A percentile compares a stretch with the other conserved stretches of the same genome.
Conservation (phyloP, 1,140 invertebrate genomes). For the Potamilus streckersoni region DNA sequence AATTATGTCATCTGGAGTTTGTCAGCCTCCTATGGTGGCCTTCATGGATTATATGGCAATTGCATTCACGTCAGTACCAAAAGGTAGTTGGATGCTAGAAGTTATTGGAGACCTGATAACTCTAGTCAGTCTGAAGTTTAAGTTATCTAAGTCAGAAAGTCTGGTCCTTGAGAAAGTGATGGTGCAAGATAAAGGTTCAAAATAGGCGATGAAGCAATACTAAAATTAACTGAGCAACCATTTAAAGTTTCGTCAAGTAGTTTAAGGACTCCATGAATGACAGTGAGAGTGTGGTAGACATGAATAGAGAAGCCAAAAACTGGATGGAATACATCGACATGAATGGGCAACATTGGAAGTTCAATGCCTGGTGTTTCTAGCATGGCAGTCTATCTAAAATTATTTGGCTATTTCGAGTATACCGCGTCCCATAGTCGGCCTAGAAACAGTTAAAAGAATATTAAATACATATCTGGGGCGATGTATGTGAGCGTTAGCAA, state of each 20-base stretch:
- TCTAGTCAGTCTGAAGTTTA: constrained; percentile 18
- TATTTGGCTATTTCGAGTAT: constrained; percentile 19
- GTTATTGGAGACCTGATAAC: constrained; percentile 7
- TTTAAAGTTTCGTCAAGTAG: constrained; percentile 7
- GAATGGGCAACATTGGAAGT: constrained; percentile 18
- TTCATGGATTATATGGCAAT: constrained; percentile 30
- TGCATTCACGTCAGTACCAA: constrained; percentile 7
- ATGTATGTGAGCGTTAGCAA: too few relatives aligned
- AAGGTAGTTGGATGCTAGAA: constrained; percentile 19
- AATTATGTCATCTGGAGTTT: neutral
- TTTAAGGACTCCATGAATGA: neutral
- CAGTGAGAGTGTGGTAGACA: constrained; percentile 9
- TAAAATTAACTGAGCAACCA: constrained; percentile 9
- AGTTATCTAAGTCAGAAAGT: constrained; percentile 12
- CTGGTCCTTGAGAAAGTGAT: constrained; percentile 13
- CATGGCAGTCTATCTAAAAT: constrained; percentile 11
- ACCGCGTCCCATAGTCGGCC: neutral
- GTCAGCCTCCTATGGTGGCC: constrained; percentile 13
- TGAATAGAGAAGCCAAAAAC: neutral
- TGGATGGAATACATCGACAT: constrained; percentile 26
- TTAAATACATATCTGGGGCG: too few relatives aligned
- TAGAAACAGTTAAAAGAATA: too few relatives aligned
- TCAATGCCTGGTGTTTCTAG: constrained; percentile 19
- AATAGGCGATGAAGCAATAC: constrained; percentile 4
- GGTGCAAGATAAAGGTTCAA: constrained; percentile 11